Evolutionary conservation across 1,140 invertebrate genomes (phyloP), one percentile per base, ranked within the genome.

Genomic region (Drosophila trapezifrons): DNA sequence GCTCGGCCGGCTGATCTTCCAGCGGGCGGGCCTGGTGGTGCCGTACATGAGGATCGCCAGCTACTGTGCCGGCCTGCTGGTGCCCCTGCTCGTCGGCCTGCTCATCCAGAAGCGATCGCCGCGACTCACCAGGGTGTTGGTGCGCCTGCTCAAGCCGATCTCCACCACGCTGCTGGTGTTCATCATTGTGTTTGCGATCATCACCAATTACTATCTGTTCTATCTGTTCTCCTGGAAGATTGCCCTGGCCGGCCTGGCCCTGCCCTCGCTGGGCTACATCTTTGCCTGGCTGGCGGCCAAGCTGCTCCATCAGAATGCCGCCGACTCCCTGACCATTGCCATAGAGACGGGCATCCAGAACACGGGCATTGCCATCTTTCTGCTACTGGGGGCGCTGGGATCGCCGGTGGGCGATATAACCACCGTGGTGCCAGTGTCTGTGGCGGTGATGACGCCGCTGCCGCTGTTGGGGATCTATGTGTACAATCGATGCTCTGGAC

Each of bases 271-370:
- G 20, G 98, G 98, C 6, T 99, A 98, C 92, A 40, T 95, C 4
- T 92, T 96, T 35, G 98, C 97, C 27, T 96, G 94, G 65, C 20
- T 94, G 29, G 54, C 94, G 1, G 94, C 96, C 0, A 90, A 92
- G 35, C 15, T 96, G 3, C 93, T 94, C 13, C 93, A 94, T 45
- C 96, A 96, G 91, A 91, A 94, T 7, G 80, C 93, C 35, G 84
- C 93, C 17, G 96, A 98, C 85, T 93, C 95, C 8, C 93, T 98
- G 2, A 97, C 98, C 3, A 98, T 99, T 79, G 95, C 96, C 7
- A 96, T 99, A 64, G 98, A 99, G 93, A 98, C 97, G 15, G 98
- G 98, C 42, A 95, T 99, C 56, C 98, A 99, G 93, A 99, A 99
- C 93, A 98, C 98, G 0, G 98, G 98, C 18, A 97, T 98, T 73